Conservation (phyloP, 2,797 vertebrate genomes). For the Pangasius djambal region DNA sequence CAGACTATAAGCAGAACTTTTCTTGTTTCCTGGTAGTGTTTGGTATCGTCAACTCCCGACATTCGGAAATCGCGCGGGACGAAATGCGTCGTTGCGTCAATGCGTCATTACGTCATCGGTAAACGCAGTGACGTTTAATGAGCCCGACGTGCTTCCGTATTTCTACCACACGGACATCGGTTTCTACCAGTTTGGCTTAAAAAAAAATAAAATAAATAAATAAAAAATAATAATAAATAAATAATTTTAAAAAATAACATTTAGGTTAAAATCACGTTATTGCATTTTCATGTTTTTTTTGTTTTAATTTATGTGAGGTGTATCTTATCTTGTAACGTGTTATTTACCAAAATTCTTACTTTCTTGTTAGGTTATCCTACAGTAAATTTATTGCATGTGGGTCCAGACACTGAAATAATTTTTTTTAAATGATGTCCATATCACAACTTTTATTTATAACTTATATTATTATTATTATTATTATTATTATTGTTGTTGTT, state of each 20-base stretch:
- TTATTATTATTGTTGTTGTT: too few relatives aligned
- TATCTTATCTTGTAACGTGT: not conserved
- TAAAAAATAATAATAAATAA: too few relatives aligned
- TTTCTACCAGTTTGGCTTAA: not conserved
- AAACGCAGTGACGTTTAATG: not conserved
- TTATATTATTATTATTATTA: too few relatives aligned
- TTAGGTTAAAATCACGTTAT: not conserved
- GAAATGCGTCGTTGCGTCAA: conserved; percentile 5
- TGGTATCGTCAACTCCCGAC: not conserved
- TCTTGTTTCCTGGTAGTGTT: not conserved
- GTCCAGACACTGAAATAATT: too few relatives aligned
- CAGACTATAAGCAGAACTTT: not conserved
- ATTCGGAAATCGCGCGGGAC: not conserved
- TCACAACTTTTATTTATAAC: too few relatives aligned
- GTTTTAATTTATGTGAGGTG: not conserved
- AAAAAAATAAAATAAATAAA: not conserved
- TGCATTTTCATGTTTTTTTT: not conserved
- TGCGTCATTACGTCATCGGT: not conserved
- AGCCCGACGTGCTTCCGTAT: not conserved
- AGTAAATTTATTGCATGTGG: too few relatives aligned
- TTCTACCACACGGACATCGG: not conserved
- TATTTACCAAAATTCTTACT: not conserved
- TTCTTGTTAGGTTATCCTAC: not conserved
- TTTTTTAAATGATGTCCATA: too few relatives aligned
- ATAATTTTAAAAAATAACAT: not conserved